phyloP scores from a whole-genome alignment of 1,140 invertebrate genomes.

The Chelonus insularis region DNA sequence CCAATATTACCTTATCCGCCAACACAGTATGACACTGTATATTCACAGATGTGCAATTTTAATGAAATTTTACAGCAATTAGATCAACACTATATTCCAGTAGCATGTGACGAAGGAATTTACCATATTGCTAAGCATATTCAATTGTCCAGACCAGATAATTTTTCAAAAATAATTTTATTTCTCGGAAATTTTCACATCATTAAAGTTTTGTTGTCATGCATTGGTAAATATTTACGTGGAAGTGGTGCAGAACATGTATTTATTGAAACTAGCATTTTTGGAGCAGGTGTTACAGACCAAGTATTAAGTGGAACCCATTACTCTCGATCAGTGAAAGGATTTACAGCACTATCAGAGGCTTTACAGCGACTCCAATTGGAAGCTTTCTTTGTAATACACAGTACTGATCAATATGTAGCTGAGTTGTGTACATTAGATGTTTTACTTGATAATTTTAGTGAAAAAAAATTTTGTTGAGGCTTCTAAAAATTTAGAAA shows the following conservation, averaged over 20 bases:
- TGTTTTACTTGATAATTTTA: too few species aligned
- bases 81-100: too few species aligned
- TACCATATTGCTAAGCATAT: not conserved
- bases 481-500: too few species aligned
- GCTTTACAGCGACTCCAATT: conserved; percentile 11
- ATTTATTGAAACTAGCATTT: not conserved
- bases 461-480: not conserved
- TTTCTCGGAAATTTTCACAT: not conserved
- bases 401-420: not conserved
- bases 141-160: not conserved
- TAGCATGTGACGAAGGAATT: not conserved
- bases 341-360: conserved; percentile 18
- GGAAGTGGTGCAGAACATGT: not conserved
- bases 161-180: not conserved
- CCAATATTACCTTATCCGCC: too few species aligned
- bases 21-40: too few species aligned
- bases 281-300: conserved; percentile 8
- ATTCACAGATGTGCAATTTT: too few species aligned
- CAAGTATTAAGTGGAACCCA: conserved; percentile 21
- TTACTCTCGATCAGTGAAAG: conserved; percentile 15
- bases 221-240: not conserved
- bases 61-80: too few species aligned
- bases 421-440: not conserved
- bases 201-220: too few species aligned
- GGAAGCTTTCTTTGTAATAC: conserved; percentile 24